Evolutionary conservation across 1,140 invertebrate species (phyloP).

Genomic region (Camponotus floridanus): DNA sequence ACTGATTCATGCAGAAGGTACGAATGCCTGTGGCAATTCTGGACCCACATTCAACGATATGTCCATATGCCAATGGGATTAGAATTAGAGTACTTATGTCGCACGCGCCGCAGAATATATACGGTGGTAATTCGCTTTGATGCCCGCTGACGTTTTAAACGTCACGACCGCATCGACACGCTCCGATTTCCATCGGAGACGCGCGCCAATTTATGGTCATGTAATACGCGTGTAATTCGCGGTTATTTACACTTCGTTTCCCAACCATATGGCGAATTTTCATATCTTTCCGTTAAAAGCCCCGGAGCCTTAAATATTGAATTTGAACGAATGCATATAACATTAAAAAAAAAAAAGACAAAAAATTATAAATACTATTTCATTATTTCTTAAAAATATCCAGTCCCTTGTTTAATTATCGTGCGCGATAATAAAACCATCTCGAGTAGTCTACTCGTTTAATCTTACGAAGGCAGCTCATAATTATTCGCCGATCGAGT

Average conservation of each 20-base stretch:
- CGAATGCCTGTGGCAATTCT: not conserved
- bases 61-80: conserved; percentile 73
- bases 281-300: conserved; percentile 67
- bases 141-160: conserved; percentile 43
- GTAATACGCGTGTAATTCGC: conserved; percentile 60
- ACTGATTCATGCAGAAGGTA: not conserved
- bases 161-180: conserved; percentile 57
- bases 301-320: not conserved
- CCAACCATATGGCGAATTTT: conserved; percentile 69
- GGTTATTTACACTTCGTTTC: conserved; percentile 62
- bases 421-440: not conserved
- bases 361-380: not conserved
- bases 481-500: not conserved
- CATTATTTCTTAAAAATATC: not conserved
- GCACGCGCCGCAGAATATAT: conserved; percentile 11
- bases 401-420: no score
- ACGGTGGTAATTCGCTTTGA: conserved; percentile 55
- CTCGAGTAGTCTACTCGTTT: not conserved
- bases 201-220: conserved; percentile 47
- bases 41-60: conserved; percentile 47
- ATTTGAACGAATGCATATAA: not conserved
- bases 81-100: conserved; percentile 68
- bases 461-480: no score
- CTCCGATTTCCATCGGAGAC: conserved; percentile 61
- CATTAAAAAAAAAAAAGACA: not conserved